Percentiles rank a stretch among this genome's conserved stretches.
phyloP scores from a whole-genome alignment of 2,888 invertebrate species.

The Drosophila austrosaltans region DNA sequence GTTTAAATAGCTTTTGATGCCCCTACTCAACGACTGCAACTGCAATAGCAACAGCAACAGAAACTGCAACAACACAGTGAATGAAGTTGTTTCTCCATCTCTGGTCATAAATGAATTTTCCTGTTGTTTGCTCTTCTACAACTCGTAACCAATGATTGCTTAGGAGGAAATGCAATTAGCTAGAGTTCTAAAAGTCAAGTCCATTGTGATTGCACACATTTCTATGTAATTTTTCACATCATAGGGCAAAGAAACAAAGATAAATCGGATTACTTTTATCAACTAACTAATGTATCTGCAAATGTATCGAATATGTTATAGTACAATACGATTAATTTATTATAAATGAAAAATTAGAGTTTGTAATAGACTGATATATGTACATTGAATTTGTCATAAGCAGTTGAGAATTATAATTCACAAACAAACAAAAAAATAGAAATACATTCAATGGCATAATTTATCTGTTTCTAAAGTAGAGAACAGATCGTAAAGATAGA shows the following conservation, averaged over 20 bases:
- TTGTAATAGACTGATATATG: too few species aligned
- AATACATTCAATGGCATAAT: too few species aligned
- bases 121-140: slow-evolving; percentile 19
- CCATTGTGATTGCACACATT: neutral
- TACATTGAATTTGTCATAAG: too few species aligned
- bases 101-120: slow-evolving; percentile 15
- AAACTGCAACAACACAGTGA: slow-evolving; percentile 58
- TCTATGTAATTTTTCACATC: neutral
- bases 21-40: slow-evolving; percentile 6
- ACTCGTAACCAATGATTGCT: slow-evolving; percentile 27
- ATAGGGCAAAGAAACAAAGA: too few species aligned
- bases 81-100: slow-evolving; percentile 66
- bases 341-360: too few species aligned
- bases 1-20: slow-evolving; percentile 79
- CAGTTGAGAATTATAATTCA: too few species aligned
- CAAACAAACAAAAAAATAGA: too few species aligned
- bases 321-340: too few species aligned
- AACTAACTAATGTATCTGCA: neutral
- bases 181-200: slow-evolving; percentile 23
- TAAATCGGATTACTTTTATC: neutral
- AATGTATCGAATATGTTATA: neutral
- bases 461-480: too few species aligned
- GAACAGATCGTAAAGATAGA: too few species aligned
- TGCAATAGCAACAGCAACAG: neutral
- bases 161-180: slow-evolving; percentile 50